Conservation (phyloP, 2,888 invertebrate genomes). For the Eumacrocentrus americanus region DNA sequence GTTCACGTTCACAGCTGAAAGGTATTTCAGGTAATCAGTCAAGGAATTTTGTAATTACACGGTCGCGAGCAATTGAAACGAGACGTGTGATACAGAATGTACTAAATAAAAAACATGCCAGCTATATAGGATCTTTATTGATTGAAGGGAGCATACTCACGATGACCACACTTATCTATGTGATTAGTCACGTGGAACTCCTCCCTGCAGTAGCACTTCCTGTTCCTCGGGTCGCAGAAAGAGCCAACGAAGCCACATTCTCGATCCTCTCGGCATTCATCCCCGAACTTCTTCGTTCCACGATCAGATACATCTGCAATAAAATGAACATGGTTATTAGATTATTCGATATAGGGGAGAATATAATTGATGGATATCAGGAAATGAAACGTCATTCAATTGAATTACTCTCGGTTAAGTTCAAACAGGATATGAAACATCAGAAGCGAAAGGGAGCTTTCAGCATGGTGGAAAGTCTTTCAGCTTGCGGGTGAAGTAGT, state of each 20-base stretch:
- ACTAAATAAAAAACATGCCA: too few relatives aligned
- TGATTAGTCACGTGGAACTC: slow-evolving; percentile 81
- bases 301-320: slow-evolving; percentile 65
- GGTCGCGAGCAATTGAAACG: background rate
- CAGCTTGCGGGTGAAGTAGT: too few relatives aligned
- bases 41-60: slow-evolving; percentile 8
- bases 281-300: slow-evolving; percentile 75
- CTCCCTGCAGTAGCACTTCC: slow-evolving; percentile 75
- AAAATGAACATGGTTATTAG: slow-evolving; percentile 11
- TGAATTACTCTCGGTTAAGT: background rate
- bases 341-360: background rate
- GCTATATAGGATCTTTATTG: too few relatives aligned
- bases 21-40: background rate
- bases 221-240: slow-evolving; percentile 72
- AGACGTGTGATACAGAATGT: too few relatives aligned
- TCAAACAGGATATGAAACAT: too few relatives aligned
- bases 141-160: slow-evolving; percentile 67
- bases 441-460: too few relatives aligned
- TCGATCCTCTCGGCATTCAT: slow-evolving; percentile 71
- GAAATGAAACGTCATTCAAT: background rate
- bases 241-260: slow-evolving; percentile 81
- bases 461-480: too few relatives aligned
- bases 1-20: slow-evolving; percentile 78
- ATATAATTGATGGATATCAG: background rate
- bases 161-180: slow-evolving; percentile 83